These are phyloP conservation scores for Electrophaes corylata DNA, from an alignment of 2,888 invertebrate genomes.

Conservation along the genomic window DNA sequence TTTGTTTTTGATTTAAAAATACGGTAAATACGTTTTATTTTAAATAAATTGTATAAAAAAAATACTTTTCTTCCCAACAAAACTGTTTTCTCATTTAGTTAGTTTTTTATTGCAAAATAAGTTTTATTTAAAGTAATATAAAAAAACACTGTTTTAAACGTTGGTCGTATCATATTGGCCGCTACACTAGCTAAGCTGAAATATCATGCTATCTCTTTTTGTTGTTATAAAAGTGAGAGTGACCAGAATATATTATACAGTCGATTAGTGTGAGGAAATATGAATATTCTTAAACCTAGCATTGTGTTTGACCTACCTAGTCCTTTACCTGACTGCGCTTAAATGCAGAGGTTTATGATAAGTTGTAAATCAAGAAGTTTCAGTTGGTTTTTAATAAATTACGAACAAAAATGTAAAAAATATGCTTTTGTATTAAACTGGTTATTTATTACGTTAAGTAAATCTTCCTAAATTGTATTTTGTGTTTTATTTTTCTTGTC, in stretches of 20 bases:
- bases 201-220: too few relatives aligned
- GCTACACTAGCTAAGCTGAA: too few relatives aligned
- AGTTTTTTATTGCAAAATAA: too few relatives aligned
- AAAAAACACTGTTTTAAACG: too few relatives aligned
- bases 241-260: too few relatives aligned
- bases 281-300: too few relatives aligned
- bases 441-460: constrained; percentile 81
- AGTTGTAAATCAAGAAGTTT: constrained; percentile 18
- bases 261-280: too few relatives aligned
- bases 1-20: not conserved
- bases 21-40: not conserved
- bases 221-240: too few relatives aligned
- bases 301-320: constrained; percentile 26
- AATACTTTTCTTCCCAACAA: not conserved
- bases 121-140: too few relatives aligned
- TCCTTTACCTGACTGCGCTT: constrained; percentile 20
- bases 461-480: constrained; percentile 67
- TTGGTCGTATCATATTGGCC: too few relatives aligned
- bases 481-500: constrained; percentile 63
- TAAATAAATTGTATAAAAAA: not conserved
- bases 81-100: too few relatives aligned
- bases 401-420: constrained; percentile 56
- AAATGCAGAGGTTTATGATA: constrained; percentile 11
- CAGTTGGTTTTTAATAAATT: constrained; percentile 35
- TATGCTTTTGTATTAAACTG: constrained; percentile 77